A percentile compares a stretch with the other conserved stretches of the same genome.
phyloP scores from a whole-genome alignment of 2,113 vertebrate genomes.

The Chlorocebus sabaeus region DNA sequence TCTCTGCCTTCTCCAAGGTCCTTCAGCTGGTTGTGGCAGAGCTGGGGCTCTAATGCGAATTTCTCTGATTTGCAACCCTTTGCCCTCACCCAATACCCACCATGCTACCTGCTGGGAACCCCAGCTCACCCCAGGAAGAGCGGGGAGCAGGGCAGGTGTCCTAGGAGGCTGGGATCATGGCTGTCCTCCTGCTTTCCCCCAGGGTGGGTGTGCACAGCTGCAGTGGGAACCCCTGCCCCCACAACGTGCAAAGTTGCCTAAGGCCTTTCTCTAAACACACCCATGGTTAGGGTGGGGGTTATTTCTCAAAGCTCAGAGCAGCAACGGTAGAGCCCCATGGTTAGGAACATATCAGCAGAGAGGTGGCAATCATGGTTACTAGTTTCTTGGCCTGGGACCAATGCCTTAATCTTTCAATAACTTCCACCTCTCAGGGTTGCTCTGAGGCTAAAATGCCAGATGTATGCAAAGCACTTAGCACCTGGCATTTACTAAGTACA shows the following conservation, averaged over 20 bases:
- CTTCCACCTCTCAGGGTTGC: background rate
- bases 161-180: background rate
- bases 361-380: background rate
- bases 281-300: background rate
- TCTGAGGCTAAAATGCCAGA: background rate
- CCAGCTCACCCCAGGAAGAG: background rate
- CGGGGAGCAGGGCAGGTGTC: background rate
- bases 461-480: background rate
- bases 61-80: background rate
- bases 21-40: background rate
- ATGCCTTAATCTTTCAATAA: background rate
- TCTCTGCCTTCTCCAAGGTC: background rate
- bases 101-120: background rate
- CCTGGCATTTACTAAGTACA: background rate
- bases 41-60: background rate
- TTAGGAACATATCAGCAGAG: background rate
- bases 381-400: background rate
- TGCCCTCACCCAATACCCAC: background rate
- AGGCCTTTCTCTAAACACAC: background rate
- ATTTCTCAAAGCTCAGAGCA: background rate
- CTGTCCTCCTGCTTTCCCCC: background rate
- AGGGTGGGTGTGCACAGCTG: background rate
- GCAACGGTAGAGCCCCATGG: background rate
- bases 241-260: background rate
- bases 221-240: too few species aligned